Percentiles rank a stretch among this genome's conserved stretches.
These are phyloP conservation scores for Teleiodes luculella DNA, from an alignment of 2,888 invertebrate genomes.

Conservation along the genomic window DNA sequence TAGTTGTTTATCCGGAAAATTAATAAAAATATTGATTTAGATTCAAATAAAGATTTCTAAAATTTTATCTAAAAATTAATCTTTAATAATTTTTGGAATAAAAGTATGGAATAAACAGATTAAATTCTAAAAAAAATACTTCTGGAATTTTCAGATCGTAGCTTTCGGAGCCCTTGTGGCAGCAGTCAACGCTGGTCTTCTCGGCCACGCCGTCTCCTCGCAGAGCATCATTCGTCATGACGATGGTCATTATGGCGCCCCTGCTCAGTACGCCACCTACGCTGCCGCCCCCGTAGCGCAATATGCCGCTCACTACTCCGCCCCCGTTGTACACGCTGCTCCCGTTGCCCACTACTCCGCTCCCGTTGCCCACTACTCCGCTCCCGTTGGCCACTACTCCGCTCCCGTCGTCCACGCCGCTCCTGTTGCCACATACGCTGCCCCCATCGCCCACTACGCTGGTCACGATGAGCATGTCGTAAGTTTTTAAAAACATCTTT, in stretches of 20 bases:
- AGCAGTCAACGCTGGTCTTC: slow-evolving; percentile 67
- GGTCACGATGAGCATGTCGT: slow-evolving; percentile 52
- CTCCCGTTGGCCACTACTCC: slow-evolving; percentile 32
- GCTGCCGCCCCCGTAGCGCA: slow-evolving; percentile 21
- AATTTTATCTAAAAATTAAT: too few species aligned
- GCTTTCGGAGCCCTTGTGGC: slow-evolving; percentile 59
- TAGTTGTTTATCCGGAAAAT: too few species aligned
- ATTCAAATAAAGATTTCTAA: too few species aligned
- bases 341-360: slow-evolving; percentile 36
- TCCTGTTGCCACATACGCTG: slow-evolving; percentile 31
- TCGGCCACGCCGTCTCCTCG: slow-evolving; percentile 53
- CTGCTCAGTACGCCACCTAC: too few species aligned
- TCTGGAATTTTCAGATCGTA: slow-evolving; percentile 47
- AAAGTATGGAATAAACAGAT: too few species aligned
- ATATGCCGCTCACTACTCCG: too few species aligned
- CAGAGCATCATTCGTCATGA: slow-evolving; percentile 58
- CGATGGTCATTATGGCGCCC: slow-evolving; percentile 47
- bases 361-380: slow-evolving; percentile 33
- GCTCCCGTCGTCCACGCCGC: slow-evolving; percentile 38
- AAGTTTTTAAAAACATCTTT: too few species aligned
- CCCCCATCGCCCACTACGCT: slow-evolving; percentile 31
- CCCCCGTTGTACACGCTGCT: too few species aligned
- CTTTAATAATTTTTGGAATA: too few species aligned
- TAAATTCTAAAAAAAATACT: too few species aligned
- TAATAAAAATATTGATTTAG: too few species aligned